These are phyloP conservation scores for Plecotus auritus DNA, from an alignment of 2,113 vertebrate species.

Conservation along the genomic window DNA sequence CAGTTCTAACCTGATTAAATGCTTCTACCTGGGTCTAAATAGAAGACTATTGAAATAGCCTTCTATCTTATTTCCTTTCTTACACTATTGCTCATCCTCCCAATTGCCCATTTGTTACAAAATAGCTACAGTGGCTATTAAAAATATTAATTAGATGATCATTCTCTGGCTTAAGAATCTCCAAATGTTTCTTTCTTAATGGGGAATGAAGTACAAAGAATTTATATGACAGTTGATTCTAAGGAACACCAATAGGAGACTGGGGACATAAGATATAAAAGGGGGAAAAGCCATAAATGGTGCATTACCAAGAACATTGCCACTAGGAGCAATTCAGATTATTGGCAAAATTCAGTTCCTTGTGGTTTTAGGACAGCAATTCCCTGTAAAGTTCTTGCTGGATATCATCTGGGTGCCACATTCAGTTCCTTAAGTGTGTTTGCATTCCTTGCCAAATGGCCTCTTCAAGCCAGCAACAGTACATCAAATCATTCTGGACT, in stretches of 20 bases:
- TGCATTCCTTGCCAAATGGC: background rate
- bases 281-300: background rate
- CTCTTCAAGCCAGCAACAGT: background rate
- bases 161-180: background rate
- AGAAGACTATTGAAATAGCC: background rate
- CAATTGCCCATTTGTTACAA: background rate
- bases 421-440: background rate
- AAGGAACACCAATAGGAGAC: background rate
- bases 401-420: background rate
- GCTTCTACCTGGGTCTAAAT: background rate
- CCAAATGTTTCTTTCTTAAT: background rate
- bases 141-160: background rate
- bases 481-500: background rate
- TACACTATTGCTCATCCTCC: background rate
- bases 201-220: background rate
- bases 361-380: background rate
- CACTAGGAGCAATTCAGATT: background rate
- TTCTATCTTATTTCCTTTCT: background rate
- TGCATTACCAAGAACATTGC: background rate
- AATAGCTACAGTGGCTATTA: background rate
- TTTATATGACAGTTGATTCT: background rate
- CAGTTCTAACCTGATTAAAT: background rate
- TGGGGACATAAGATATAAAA: background rate
- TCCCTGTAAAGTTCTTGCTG: background rate
- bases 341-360: background rate